Evolutionary conservation across 2,113 vertebrate genomes (phyloP).

Genomic region (Bagarius yarrelli): DNA sequence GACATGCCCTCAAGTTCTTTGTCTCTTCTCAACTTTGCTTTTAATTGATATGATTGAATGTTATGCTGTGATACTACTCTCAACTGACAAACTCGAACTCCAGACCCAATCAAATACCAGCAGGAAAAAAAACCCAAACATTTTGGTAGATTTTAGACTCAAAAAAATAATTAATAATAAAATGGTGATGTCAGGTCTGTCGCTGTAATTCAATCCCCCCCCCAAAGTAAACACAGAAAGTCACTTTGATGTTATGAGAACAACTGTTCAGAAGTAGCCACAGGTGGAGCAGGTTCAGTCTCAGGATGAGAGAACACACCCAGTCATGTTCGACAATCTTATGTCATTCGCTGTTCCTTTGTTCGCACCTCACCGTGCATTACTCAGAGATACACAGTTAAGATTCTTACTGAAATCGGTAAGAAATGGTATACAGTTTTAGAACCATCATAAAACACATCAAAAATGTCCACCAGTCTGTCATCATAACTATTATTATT

Average conservation of each 20-base stretch:
- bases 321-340: not conserved
- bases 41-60: conserved; percentile 3
- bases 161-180: not conserved
- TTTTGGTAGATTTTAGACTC: no score
- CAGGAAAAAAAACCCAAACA: no score
- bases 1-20: not conserved
- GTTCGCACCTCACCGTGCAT: not conserved
- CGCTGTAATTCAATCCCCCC: not conserved
- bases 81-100: not conserved
- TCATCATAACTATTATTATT: not conserved
- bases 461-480: not conserved
- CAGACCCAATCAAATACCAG: not conserved
- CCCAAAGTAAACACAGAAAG: not conserved
- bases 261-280: conserved; percentile 14
- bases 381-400: not conserved
- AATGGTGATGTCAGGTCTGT: not conserved
- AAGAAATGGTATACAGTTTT: not conserved
- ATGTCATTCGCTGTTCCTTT: not conserved
- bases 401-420: not conserved
- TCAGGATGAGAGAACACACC: conserved; percentile 21
- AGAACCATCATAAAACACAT: not conserved
- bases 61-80: not conserved
- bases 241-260: conserved; percentile 20
- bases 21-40: not conserved
- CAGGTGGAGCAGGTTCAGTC: conserved; percentile 32